Percentiles rank a stretch among this genome's conserved stretches.
Conservation (phyloP, 2,113 vertebrate genomes). For the Kryptolebias marmoratus region DNA sequence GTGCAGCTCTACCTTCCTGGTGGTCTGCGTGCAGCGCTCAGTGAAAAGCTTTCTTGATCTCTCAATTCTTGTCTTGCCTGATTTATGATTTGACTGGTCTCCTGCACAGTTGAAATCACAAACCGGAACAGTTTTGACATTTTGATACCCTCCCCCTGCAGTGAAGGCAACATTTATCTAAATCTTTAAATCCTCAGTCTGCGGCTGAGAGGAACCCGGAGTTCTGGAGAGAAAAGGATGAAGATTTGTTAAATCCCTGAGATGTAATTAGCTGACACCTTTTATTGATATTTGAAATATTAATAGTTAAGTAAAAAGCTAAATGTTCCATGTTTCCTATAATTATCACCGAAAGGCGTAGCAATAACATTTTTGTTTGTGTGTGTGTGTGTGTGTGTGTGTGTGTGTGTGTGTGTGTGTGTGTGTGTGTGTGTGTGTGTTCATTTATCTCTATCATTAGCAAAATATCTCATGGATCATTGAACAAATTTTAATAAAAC, state of each 20-base stretch:
- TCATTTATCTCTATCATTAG: too few species aligned
- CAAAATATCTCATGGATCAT: too few species aligned
- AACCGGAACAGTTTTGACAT: neutral
- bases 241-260: slow-evolving; percentile 7
- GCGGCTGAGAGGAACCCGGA: neutral
- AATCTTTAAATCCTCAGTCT: slow-evolving; percentile 10
- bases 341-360: neutral
- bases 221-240: neutral
- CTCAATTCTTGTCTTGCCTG: neutral
- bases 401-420: too few species aligned
- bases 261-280: slow-evolving; percentile 3
- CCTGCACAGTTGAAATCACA: slow-evolving; percentile 3
- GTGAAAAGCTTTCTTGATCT: neutral
- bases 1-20: neutral
- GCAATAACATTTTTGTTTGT: too few species aligned
- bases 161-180: slow-evolving; percentile 13
- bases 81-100: neutral
- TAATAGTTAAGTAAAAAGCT: neutral
- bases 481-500: too few species aligned
- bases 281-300: neutral
- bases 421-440: too few species aligned
- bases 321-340: neutral
- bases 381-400: too few species aligned
- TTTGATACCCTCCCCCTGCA: slow-evolving; percentile 1
- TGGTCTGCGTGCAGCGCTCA: neutral